These are phyloP conservation scores for Paramormyrops kingsleyae DNA, from an alignment of 2,113 vertebrate species.

Conservation along the genomic window DNA sequence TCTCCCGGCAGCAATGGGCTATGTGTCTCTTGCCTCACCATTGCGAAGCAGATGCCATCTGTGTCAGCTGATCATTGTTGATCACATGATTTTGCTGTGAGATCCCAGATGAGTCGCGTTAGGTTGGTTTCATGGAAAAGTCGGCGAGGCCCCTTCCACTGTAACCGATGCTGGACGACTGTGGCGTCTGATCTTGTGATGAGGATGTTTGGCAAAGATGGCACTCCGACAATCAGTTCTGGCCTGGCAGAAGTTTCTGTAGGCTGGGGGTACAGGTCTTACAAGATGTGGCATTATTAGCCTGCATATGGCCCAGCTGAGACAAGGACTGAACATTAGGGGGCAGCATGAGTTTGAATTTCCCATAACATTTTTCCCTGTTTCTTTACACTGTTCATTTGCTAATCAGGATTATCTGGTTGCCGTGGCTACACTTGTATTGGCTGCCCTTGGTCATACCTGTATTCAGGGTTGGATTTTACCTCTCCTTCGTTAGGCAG, in stretches of 20 bases:
- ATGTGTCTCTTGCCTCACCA: background rate
- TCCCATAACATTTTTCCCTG: background rate
- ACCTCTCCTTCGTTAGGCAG: too few relatives aligned
- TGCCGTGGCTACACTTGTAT: too few relatives aligned
- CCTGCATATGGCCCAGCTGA: background rate
- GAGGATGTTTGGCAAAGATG: background rate
- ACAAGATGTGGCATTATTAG: background rate
- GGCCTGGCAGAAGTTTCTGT: background rate
- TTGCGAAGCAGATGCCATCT: background rate
- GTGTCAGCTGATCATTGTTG: background rate
- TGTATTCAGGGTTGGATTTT: too few relatives aligned
- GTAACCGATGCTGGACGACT: background rate
- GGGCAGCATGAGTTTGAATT: background rate
- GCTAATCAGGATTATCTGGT: too few relatives aligned
- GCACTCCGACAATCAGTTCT: background rate
- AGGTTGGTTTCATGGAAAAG: background rate
- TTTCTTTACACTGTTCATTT: background rate
- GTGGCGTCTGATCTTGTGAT: background rate
- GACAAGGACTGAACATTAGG: background rate
- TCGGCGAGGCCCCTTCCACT: background rate
- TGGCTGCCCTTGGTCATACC: too few relatives aligned
- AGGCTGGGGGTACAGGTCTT: background rate
- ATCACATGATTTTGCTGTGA: background rate
- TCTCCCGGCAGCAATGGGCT: background rate
- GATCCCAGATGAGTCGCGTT: background rate